These are phyloP conservation scores for Leptobrachium leishanense DNA, from an alignment of 2,113 vertebrate species.

Conservation along the genomic window DNA sequence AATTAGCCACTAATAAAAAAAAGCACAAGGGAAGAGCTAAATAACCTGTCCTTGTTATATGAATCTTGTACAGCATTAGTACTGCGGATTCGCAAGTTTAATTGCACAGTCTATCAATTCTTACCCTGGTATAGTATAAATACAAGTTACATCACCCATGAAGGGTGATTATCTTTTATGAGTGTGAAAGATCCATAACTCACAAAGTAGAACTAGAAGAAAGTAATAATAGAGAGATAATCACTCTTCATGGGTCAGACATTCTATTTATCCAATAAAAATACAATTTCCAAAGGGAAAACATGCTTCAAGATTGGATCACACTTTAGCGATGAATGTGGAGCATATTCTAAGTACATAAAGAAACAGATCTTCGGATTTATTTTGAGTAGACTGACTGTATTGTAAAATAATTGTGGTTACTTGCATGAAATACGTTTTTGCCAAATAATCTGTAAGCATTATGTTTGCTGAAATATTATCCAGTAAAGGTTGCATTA, in stretches of 20 bases:
- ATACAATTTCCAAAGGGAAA: constrained; percentile 24
- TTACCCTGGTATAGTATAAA: constrained; percentile 54
- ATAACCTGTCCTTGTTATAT: constrained; percentile 2
- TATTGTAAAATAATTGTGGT: background rate
- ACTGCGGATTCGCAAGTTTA: constrained; percentile 56
- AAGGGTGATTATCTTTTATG: constrained; percentile 68
- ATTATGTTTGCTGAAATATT: too few species aligned
- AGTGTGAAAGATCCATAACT: constrained; percentile 58
- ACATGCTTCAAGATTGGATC: constrained; percentile 23
- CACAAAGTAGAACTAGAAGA: constrained; percentile 54
- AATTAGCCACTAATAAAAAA: background rate
- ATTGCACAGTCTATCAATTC: constrained; percentile 60
- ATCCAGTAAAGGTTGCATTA: too few species aligned
- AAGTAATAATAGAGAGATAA: constrained; percentile 49
- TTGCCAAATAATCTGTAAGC: too few species aligned
- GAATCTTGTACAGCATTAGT: constrained; percentile 44
- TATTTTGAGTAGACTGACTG: background rate
- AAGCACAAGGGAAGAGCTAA: constrained; percentile 4
- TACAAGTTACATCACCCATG: constrained; percentile 64
- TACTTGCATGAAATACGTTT: too few species aligned
- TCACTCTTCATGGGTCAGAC: background rate
- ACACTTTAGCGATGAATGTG: constrained; percentile 15
- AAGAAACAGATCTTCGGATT: background rate
- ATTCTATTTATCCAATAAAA: constrained; percentile 9
- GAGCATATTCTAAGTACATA: background rate